Base-by-base conservation (phyloP, 2,797 vertebrate genomes). In the Netta rufina region DNA sequence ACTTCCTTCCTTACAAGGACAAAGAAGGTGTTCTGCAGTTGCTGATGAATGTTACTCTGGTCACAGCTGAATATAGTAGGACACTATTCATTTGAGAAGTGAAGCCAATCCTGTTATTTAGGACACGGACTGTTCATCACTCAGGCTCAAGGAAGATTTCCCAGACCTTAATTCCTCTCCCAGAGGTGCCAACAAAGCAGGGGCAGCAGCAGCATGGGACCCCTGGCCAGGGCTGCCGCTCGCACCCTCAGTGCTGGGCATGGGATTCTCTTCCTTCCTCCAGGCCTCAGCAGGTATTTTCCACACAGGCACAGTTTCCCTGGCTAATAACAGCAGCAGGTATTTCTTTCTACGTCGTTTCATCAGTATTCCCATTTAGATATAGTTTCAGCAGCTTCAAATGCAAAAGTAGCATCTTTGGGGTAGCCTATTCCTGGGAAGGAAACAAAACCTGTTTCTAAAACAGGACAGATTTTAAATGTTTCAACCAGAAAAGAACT, bases 21-120 rank as follows among this genome's bases (percentile, higher is more conserved):
- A 96, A 91, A 91, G 89, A 92, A 96, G 91, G 91, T 96, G 87
- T 85, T 92, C 81, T 88, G 87, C 85, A 62, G 67, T 76, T 88
- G 71, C 89, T 94, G 95, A 89, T 95, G 92, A 87, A 89, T 95
- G 91, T 93, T 78, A 78, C 81, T 79, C 19, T 89, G 89, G 72
- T 94, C 90, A 65, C 84, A 74, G 82, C 75, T 92, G 93, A 95
- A 76, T 83, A 80, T 72, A 94, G 57, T 64, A 92, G 64, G 22
- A 78, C 58, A 86, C 89, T 41, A 91, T 95, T 94, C 87, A 93
- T 54, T 54, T 70, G 87, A 47, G 79, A 39, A 96, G 80, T 32
- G 73, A 79, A 94, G 89, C 91, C 94, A 96, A 95, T 92, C 89
- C 51, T 87, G 62, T 93, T 91, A 73, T 88, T 96, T 70, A 84